Evolutionary conservation across 2,113 vertebrate species (phyloP).

Genomic region (Burhinus oedicnemus): DNA sequence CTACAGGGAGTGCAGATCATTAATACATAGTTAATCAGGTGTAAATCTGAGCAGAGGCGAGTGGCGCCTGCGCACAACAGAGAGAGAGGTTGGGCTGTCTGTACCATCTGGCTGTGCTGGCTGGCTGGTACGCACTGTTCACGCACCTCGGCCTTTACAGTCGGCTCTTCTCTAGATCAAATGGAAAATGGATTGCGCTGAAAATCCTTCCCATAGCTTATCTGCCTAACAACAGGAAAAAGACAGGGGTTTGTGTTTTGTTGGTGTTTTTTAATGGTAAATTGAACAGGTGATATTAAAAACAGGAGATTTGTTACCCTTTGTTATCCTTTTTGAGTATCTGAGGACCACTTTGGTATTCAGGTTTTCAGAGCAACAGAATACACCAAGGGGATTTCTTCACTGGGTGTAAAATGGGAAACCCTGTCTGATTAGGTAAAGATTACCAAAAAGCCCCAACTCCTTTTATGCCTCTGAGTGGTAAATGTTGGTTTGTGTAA

Average conservation of each 20-base stretch:
- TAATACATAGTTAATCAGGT: not conserved
- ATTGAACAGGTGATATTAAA: not conserved
- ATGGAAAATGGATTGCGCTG: not conserved
- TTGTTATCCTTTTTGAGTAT: not conserved
- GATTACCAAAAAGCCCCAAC: not conserved
- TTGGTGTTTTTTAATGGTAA: not conserved
- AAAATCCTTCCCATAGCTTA: not conserved
- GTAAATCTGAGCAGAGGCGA: not conserved
- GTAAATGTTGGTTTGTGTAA: not conserved
- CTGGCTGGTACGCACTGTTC: not conserved
- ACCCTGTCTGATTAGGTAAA: not conserved
- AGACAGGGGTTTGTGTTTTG: no score
- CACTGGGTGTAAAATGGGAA: not conserved
- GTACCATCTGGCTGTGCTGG: not conserved
- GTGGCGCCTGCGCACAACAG: no score
- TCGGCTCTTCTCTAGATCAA: not conserved
- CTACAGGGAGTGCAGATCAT: not conserved
- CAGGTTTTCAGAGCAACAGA: not conserved
- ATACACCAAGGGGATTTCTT: not conserved
- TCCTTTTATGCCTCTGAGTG: not conserved
- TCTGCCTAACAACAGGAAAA: not conserved
- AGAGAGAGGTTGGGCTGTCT: not conserved
- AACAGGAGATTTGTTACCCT: not conserved
- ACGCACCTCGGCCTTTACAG: not conserved
- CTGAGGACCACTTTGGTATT: not conserved